These are phyloP conservation scores for Synchiropus splendidus DNA, from an alignment of 2,113 vertebrate species.

Conservation along the genomic window DNA sequence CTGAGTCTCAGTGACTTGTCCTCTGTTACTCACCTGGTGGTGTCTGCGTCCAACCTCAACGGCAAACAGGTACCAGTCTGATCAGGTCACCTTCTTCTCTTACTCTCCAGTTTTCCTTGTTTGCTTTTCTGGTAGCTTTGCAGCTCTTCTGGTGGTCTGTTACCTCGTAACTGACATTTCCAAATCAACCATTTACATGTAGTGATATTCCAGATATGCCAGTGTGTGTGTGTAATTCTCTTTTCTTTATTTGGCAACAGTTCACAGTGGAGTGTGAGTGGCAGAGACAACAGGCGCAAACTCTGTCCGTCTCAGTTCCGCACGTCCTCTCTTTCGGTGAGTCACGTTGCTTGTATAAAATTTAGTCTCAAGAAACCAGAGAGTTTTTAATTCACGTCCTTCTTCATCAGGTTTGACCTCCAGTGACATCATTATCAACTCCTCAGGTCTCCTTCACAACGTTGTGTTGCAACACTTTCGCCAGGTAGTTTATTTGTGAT, in stretches of 20 bases:
- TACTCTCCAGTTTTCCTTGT: not conserved
- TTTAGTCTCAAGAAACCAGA: not conserved
- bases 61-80: slow-evolving; percentile 74
- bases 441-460: slow-evolving; percentile 77
- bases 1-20: slow-evolving; percentile 77
- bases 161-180: too few species aligned
- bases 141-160: too few species aligned
- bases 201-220: too few species aligned
- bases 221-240: too few species aligned
- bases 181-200: too few species aligned
- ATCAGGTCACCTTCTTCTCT: not conserved
- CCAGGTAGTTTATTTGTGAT: slow-evolving; percentile 69
- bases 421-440: slow-evolving; percentile 74
- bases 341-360: slow-evolving; percentile 26
- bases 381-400: not conserved
- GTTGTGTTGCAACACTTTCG: slow-evolving; percentile 81
- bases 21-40: slow-evolving; percentile 76
- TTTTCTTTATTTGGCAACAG: slow-evolving; percentile 51
- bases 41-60: slow-evolving; percentile 73
- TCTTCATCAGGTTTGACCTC: slow-evolving; percentile 70
- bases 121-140: not conserved
- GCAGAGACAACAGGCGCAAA: slow-evolving; percentile 74
- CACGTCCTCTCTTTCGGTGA: slow-evolving; percentile 86
- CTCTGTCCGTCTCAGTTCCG: slow-evolving; percentile 70
- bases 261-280: slow-evolving; percentile 90